A percentile compares a stretch with the other conserved stretches of the same genome.
Conservation (phyloP, 2,113 vertebrate species). For the Phaethon lepturus region DNA sequence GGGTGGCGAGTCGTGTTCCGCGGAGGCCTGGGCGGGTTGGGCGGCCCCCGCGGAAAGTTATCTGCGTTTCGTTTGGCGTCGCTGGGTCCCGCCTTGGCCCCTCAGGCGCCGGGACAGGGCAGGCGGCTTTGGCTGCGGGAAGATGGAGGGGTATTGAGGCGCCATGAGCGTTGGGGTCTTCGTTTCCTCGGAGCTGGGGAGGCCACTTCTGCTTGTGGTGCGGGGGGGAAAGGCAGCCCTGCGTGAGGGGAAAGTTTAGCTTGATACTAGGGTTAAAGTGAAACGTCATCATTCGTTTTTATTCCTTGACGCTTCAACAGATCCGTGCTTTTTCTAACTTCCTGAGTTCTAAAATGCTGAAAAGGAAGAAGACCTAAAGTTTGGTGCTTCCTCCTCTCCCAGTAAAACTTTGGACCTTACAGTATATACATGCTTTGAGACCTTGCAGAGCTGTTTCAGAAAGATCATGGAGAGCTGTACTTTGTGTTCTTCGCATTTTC, state of each 20-base stretch:
- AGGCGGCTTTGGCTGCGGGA: fast-evolving
- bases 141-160: fast-evolving
- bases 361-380: neutral
- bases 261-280: fast-evolving
- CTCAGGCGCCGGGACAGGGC: neutral
- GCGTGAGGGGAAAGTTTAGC: fast-evolving
- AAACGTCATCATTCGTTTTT: fast-evolving
- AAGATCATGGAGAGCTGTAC: fast-evolving
- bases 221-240: neutral
- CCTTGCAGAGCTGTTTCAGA: neutral
- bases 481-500: fast-evolving
- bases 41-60: neutral
- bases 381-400: neutral
- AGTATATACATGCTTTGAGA: fast-evolving
- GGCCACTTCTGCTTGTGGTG: neutral
- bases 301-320: neutral
- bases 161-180: fast-evolving
- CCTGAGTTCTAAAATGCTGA: neutral
- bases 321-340: neutral
- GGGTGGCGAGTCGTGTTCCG: neutral
- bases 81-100: neutral
- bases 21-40: neutral
- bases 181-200: neutral
- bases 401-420: neutral
- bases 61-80: neutral